Percentiles rank a stretch among this genome's conserved stretches.
Conservation (phyloP, 2,797 vertebrate genomes). For the Bucorvus abyssinicus region DNA sequence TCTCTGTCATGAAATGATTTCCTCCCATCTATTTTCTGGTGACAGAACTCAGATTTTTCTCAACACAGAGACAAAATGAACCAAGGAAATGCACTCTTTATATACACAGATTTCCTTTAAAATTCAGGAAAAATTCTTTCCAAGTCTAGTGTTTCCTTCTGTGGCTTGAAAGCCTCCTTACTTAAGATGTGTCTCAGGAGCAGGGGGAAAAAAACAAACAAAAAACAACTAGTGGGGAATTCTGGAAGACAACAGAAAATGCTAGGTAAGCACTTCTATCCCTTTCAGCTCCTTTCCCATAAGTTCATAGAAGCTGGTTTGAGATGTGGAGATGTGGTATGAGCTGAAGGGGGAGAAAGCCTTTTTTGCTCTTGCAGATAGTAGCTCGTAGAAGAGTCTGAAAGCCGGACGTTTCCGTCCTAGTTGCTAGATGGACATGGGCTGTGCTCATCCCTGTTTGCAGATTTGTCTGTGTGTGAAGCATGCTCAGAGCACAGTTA, state of each 20-base stretch:
- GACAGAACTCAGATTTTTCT: neutral
- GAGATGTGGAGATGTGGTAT: neutral
- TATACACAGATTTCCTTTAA: neutral
- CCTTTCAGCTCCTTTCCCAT: neutral
- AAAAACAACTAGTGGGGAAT: rapidly evolving
- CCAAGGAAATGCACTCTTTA: neutral
- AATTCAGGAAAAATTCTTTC: neutral
- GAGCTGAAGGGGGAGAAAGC: neutral
- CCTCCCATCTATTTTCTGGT: neutral
- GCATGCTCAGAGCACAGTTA: neutral
- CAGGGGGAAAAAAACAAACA: neutral
- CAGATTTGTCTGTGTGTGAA: neutral
- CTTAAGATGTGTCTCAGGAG: neutral
- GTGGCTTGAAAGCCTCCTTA: neutral
- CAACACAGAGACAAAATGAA: neutral
- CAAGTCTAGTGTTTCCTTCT: neutral
- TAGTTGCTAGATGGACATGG: no score
- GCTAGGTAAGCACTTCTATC: neutral
- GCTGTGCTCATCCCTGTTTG: neutral
- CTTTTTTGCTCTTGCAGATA: neutral
- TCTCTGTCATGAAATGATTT: neutral
- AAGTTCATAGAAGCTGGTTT: neutral
- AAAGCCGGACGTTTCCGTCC: neutral
- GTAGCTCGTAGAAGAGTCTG: neutral
- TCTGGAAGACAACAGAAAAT: neutral